A percentile compares a stretch with the other conserved stretches of the same genome.
Conservation (phyloP, 1,140 invertebrate species). For the Glomeris maerens region DNA sequence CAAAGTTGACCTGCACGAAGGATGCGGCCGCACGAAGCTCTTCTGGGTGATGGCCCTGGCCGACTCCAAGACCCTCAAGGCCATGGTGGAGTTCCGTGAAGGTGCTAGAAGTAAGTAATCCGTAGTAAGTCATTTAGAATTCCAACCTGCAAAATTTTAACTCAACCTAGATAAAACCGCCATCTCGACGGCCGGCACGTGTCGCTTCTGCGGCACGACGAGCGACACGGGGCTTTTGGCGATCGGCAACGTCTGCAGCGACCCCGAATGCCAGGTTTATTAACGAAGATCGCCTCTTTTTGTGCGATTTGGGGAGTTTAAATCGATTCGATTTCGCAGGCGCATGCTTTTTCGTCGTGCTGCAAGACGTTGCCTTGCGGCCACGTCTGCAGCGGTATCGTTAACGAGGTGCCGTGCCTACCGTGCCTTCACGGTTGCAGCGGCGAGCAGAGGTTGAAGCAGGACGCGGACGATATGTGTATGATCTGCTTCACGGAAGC, state of each 20-base stretch:
- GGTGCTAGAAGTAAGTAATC: conserved; percentile 34
- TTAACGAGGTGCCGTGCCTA: conserved; percentile 63
- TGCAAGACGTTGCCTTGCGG: conserved; percentile 67
- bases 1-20: conserved; percentile 82
- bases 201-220: conserved; percentile 79
- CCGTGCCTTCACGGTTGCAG: conserved; percentile 61
- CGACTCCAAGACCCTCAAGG: conserved; percentile 82
- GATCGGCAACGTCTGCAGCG: conserved; percentile 83
- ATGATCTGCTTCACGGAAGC: conserved; percentile 99
- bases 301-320: background rate
- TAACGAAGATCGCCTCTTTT: background rate
- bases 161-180: conserved; percentile 22
- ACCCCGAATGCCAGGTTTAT: conserved; percentile 72
- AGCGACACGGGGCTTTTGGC: conserved; percentile 69
- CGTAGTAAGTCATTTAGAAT: no score
- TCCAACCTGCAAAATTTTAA: background rate
- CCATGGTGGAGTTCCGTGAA: conserved; percentile 82
- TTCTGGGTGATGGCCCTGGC: conserved; percentile 88
- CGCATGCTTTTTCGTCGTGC: conserved; percentile 71
- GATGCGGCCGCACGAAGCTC: conserved; percentile 84
- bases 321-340: no score
- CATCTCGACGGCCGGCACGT: conserved; percentile 49
- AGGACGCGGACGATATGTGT: conserved; percentile 97
- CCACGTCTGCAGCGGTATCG: conserved; percentile 81
- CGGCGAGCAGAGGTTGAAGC: conserved; percentile 44